Evolutionary conservation across 2,113 vertebrate species (phyloP), one percentile per base, ranked within the genome.

Genomic region (Emydocephalus ijimae): DNA sequence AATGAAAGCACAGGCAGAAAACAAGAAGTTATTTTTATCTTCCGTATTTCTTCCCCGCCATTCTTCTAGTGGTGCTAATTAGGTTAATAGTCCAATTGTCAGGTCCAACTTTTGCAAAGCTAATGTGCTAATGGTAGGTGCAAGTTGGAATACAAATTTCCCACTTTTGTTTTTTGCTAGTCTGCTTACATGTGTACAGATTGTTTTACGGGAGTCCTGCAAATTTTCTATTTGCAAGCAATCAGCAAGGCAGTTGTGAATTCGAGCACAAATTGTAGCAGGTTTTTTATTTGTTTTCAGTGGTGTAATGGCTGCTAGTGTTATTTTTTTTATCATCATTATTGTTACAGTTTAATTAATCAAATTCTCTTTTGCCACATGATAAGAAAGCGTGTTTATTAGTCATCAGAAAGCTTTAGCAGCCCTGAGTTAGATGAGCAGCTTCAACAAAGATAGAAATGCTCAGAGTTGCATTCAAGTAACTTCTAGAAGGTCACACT

Each of bases 21-120:
- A 74, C 89, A 94, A 57, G 87, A 20, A 74, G 94, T 93, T 90
- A 43, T 88, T 95, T 94, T 92, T 94, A 20, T 34, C 57, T 88
- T 89, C 93, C 85, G 92, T 95, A 89, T 90, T 94, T 91, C 69
- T 39, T 96, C 93, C 59, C 39, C 6, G 15, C 14, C 90, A 64
- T 88, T 94, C 89, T 90, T 92, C 89, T 91, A 74, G 85, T 48
- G 91, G 61, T 89, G 88, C 90, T 95, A 50, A 91, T 91, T 48
- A 89, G 52, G 89, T 94, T 94, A 92, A 91, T 93, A 90, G 74
- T 89, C 48, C 64, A 29, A 23, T 87, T 87, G 48, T 14, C 93
- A 95, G 93, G 94, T 96, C 87, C 91, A 12, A 81, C 74, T 87
- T 5, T 50, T 87, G 18, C 3, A 3, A 20, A 87, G 26, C 10